These are phyloP conservation scores for Urocolius indicus DNA, from an alignment of 2,113 vertebrate species.

Conservation along the genomic window DNA sequence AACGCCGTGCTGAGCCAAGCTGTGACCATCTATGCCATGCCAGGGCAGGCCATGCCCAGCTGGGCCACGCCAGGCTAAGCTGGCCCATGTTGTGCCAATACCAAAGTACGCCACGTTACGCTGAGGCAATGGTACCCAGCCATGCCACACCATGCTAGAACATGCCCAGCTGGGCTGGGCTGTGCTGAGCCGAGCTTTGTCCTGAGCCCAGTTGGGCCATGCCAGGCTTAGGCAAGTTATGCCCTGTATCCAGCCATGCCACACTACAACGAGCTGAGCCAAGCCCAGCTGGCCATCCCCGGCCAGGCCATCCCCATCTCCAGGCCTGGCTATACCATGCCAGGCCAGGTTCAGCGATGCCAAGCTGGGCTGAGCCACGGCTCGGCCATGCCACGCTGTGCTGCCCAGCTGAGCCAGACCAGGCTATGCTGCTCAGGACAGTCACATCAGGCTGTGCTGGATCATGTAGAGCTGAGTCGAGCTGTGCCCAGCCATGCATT, in stretches of 20 bases:
- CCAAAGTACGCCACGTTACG: neutral
- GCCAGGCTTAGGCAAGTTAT: neutral
- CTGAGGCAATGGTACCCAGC: neutral
- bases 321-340: neutral
- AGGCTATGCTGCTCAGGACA: neutral
- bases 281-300: neutral
- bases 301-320: neutral
- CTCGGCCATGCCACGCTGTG: neutral
- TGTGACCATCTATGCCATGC: neutral
- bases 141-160: neutral
- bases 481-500: no score
- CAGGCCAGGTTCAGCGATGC: neutral
- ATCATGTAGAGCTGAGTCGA: no score
- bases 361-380: neutral
- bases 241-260: neutral
- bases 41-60: neutral
- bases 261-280: rapidly evolving
- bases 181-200: neutral
- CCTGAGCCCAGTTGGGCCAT: neutral
- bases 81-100: no score
- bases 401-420: neutral
- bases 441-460: neutral
- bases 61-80: neutral
- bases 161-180: neutral
- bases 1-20: neutral